These are phyloP conservation scores for Cerceris rybyensis DNA, from an alignment of 2,888 invertebrate species.

Conservation along the genomic window DNA sequence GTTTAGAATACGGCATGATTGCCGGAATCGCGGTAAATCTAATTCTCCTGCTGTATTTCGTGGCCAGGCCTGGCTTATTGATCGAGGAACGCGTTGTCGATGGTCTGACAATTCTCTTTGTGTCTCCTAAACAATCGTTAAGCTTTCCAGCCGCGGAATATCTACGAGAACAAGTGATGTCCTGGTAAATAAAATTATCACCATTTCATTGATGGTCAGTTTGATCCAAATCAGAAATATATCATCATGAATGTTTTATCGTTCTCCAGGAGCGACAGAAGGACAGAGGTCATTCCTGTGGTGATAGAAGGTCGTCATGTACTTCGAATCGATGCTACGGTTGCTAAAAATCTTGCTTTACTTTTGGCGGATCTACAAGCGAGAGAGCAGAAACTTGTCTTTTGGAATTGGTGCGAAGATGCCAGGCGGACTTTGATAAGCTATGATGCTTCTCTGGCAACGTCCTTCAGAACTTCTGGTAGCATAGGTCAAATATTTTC, in stretches of 20 bases:
- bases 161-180: slow-evolving; percentile 81
- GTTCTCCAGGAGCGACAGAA: slow-evolving; percentile 75
- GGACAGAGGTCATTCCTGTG: slow-evolving; percentile 79
- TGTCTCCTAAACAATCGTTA: slow-evolving; percentile 79
- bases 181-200: slow-evolving; percentile 66
- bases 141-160: slow-evolving; percentile 85
- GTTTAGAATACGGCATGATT: slow-evolving; percentile 86
- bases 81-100: slow-evolving; percentile 84
- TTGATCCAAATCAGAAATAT: slow-evolving; percentile 20
- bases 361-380: slow-evolving; percentile 74
- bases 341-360: slow-evolving; percentile 83
- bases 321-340: slow-evolving; percentile 87
- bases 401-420: slow-evolving; percentile 80
- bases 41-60: slow-evolving; percentile 85
- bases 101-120: slow-evolving; percentile 77
- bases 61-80: slow-evolving; percentile 86
- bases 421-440: slow-evolving; percentile 70
- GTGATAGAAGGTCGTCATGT: slow-evolving; percentile 87
- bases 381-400: slow-evolving; percentile 75
- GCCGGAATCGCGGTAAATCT: slow-evolving; percentile 87
- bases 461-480: slow-evolving; percentile 68
- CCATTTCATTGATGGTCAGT: not conserved
- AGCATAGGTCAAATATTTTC: slow-evolving; percentile 68
- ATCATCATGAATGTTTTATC: slow-evolving; percentile 24
- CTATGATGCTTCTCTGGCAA: slow-evolving; percentile 69